Base-by-base conservation (phyloP, 2,888 invertebrate genomes). In the Netelia inedita region DNA sequence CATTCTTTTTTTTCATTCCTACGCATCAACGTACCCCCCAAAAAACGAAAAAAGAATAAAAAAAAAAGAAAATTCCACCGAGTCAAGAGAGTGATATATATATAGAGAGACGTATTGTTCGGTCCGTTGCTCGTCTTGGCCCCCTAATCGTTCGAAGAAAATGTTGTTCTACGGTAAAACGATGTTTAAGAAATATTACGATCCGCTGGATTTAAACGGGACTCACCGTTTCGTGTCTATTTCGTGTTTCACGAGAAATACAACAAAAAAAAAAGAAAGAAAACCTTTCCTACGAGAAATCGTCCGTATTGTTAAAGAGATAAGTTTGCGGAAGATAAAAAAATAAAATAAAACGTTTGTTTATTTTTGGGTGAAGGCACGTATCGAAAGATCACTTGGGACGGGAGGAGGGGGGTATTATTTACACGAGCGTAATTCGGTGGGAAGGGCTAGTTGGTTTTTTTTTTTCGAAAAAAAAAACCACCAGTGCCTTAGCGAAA, bases 401-500 rank as follows among this genome's bases (percentile, higher is more conserved):
- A 35, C 0, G 35, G 35, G 35, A 6, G 35, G 35, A 2, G 23
- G 23, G 35, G 35, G 10, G 68, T 53, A 74, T 81, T 82, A 78
- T 86, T 86, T 82, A 74, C 79, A 61, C 74, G 74, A 69, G 73
- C 46, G 83, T 85, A 82, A 87, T 85, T 85, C 79, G 83, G 83
- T 73, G 79, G 72, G 73, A 82, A 73, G 81, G 72, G 46, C 75
- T 21, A 19, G 16, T 28, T 35, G 3, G 35, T 2, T 16, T 16
- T 10, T 41, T n/a, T 46, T 21, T 35, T 59, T 55, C 46, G 43
- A 66, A 72, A 35, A 46, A 53, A 14, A 19, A 23, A 43, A 2
- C 35, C 6, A 35, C 5, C 6, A 41, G 11, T 35, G 53, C 57
- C 73, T 23, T 19, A 23, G 35, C 73, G 66, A 16, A 53, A 28